phyloP scores from a whole-genome alignment of 2,797 vertebrate genomes.

The Geotrypetes seraphini region DNA sequence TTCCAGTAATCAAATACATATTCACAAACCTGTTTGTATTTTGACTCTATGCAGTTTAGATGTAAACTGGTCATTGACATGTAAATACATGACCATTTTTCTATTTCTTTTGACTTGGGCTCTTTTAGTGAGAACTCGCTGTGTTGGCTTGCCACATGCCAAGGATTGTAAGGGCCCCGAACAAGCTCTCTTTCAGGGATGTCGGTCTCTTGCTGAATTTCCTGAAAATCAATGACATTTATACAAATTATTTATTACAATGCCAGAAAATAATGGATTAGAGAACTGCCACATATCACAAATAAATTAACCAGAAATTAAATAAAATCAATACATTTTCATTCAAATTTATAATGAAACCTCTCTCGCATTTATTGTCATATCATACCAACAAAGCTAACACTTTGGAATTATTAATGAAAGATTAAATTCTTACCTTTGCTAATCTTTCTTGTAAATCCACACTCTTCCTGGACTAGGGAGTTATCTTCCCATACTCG shows the following conservation, averaged over 20 bases:
- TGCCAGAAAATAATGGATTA: background rate
- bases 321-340: too few relatives aligned
- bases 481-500: too few relatives aligned
- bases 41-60: conserved; percentile 97
- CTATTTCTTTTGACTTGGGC: conserved; percentile 96
- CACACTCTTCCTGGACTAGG: too few relatives aligned
- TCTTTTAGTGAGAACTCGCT: conserved; percentile 96
- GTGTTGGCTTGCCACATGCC: conserved; percentile 89
- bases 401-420: too few relatives aligned
- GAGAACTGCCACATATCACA: too few relatives aligned
- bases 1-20: too few relatives aligned
- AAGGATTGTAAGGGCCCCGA: conserved; percentile 79
- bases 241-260: background rate
- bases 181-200: conserved; percentile 92
- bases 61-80: conserved; percentile 97
- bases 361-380: too few relatives aligned
- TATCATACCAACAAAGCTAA: too few relatives aligned
- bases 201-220: conserved; percentile 96
- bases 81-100: conserved; percentile 95
- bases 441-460: too few relatives aligned
- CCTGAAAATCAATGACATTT: conserved; percentile 52
- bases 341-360: too few relatives aligned
- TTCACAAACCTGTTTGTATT: conserved; percentile 67
- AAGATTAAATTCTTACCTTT: too few relatives aligned
- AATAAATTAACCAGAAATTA: too few relatives aligned